Conservation (phyloP, 1,140 invertebrate species). For the Panagrolaimus sp. region DNA sequence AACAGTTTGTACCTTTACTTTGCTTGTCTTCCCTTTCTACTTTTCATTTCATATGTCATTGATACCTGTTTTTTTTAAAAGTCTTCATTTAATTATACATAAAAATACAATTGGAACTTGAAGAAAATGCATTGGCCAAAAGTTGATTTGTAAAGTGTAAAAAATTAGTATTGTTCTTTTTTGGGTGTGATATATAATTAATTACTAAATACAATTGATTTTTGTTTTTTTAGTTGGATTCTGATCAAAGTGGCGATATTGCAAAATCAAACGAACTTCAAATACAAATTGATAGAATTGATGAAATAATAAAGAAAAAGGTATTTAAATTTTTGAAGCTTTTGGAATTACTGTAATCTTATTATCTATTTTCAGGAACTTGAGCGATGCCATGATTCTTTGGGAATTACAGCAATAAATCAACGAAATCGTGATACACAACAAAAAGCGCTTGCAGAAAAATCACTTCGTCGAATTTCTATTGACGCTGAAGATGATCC, state of each 20-base stretch:
- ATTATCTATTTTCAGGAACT: background rate
- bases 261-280: conserved; percentile 21
- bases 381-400: conserved; percentile 25
- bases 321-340: background rate
- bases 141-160: too few species aligned
- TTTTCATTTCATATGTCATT: too few species aligned
- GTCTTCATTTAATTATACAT: too few species aligned
- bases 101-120: too few species aligned
- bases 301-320: conserved; percentile 23
- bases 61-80: too few species aligned
- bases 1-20: conserved; percentile 1
- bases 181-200: too few species aligned
- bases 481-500: conserved; percentile 38
- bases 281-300: conserved; percentile 39
- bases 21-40: background rate
- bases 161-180: too few species aligned
- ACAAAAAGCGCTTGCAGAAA: conserved; percentile 32
- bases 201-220: too few species aligned
- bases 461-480: conserved; percentile 11
- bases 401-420: conserved; percentile 36
- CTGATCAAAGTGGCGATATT: conserved; percentile 1
- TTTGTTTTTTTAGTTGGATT: too few species aligned
- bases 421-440: conserved; percentile 51
- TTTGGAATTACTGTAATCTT: conserved; percentile 25
- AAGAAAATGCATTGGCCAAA: too few species aligned